Conservation (phyloP, 1,140 invertebrate genomes). For the Drosophila parvula region DNA sequence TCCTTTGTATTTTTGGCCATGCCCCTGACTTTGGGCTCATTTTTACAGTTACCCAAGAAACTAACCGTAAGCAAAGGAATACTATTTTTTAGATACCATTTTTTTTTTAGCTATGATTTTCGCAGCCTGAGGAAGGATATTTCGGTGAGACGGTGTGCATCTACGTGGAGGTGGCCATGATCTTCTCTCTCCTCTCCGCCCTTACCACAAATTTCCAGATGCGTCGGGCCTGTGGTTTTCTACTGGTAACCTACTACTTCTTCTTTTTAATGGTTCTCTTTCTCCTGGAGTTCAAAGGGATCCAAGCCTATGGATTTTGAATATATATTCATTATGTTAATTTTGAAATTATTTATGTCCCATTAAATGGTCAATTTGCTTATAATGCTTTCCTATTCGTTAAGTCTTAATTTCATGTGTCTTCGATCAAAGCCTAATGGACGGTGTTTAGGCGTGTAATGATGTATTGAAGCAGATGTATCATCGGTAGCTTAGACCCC, state of each 20-base stretch:
- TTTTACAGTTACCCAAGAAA: rapidly evolving
- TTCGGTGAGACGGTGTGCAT: constrained; percentile 32
- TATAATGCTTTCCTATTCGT: constrained; percentile 23
- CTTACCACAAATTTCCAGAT: constrained; percentile 33
- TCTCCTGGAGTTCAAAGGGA: constrained; percentile 12
- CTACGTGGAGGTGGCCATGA: constrained; percentile 24
- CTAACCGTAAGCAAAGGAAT: neutral
- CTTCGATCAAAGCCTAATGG: constrained; percentile 33
- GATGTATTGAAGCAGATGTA: constrained; percentile 30
- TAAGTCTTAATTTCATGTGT: constrained; percentile 38
- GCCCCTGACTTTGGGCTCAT: neutral
- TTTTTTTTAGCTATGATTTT: no score
- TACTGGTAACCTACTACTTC: constrained; percentile 24
- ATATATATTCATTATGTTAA: constrained; percentile 27
- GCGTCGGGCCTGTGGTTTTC: constrained; percentile 18
- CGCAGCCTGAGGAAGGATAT: neutral
- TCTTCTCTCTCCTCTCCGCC: constrained; percentile 12
- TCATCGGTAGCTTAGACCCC: constrained; percentile 15
- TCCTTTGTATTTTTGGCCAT: constrained; percentile 26
- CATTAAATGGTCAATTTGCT: constrained; percentile 40
- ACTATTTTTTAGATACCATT: neutral
- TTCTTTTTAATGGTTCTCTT: neutral
- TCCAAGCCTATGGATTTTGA: constrained; percentile 18
- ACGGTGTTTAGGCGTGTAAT: constrained; percentile 29
- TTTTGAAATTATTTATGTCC: constrained; percentile 38